Evolutionary conservation across 2,113 vertebrate genomes (phyloP).

Genomic region (Pygoscelis adeliae): DNA sequence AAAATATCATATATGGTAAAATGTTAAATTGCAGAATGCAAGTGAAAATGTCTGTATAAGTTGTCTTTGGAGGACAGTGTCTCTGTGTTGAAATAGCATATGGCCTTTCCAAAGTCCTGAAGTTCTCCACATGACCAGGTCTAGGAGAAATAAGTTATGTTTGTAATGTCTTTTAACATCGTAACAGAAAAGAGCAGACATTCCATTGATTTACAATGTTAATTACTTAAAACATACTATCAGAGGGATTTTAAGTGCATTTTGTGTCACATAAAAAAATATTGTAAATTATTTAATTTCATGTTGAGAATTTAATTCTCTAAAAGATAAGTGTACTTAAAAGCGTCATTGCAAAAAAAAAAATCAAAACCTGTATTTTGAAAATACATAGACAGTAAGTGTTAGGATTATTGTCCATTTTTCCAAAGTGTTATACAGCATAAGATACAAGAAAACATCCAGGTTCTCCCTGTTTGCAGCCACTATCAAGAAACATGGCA

Average conservation of each 20-base stretch:
- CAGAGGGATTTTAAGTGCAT: not conserved
- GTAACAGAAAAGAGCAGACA: not conserved
- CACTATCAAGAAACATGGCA: not conserved
- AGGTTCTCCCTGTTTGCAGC: not conserved
- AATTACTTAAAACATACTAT: not conserved
- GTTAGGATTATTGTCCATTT: not conserved
- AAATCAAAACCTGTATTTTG: not conserved
- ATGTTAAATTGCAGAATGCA: not conserved
- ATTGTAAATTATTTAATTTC: not conserved
- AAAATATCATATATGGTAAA: not conserved
- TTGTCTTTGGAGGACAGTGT: not conserved
- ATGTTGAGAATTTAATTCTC: not conserved
- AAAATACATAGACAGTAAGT: not conserved
- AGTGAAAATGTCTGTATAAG: not conserved
- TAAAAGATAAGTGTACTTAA: not conserved
- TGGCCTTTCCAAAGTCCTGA: not conserved
- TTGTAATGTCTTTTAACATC: not conserved
- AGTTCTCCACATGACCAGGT: not conserved
- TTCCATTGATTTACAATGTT: not conserved
- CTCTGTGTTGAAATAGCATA: not conserved
- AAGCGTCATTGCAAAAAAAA: not conserved
- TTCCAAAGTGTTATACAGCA: not conserved
- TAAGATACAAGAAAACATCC: not conserved
- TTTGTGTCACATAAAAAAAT: not conserved
- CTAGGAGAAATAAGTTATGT: not conserved